phyloP scores from a whole-genome alignment of 2,888 invertebrate species.

The Drosophila cracens region DNA sequence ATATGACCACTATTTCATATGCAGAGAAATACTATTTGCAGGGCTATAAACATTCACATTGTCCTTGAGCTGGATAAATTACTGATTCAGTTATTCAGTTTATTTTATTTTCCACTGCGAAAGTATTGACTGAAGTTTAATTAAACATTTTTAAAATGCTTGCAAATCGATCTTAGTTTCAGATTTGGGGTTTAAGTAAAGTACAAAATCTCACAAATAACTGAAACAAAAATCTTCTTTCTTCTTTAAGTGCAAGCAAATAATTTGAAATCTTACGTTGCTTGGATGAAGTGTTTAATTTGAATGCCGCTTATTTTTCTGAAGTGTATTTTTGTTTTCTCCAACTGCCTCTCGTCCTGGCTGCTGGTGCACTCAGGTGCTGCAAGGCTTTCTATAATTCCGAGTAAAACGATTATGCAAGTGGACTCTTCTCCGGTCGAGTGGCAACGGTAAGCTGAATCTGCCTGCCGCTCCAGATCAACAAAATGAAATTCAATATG shows the following conservation, averaged over 20 bases:
- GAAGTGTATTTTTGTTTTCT: not conserved
- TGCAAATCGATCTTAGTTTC: no score
- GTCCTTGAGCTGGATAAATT: not conserved
- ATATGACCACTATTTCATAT: not conserved
- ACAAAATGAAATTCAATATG: slow-evolving; percentile 75
- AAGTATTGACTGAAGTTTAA: not conserved
- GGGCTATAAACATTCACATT: not conserved
- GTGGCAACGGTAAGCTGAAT: slow-evolving; percentile 13
- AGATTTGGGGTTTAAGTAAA: no score
- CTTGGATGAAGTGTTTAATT: not conserved
- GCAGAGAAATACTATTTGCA: not conserved
- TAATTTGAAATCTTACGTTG: not conserved
- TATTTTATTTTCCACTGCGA: not conserved
- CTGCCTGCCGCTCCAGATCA: slow-evolving; percentile 54
- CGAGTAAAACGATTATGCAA: slow-evolving; percentile 73
- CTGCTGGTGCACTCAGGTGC: slow-evolving; percentile 62
- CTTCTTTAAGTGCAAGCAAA: not conserved
- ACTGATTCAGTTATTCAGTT: no score
- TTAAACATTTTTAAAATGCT: no score
- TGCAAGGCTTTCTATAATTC: slow-evolving; percentile 77
- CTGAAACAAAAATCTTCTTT: not conserved
- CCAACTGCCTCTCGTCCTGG: not conserved
- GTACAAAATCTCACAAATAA: not conserved
- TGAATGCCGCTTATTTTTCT: not conserved
- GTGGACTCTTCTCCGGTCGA: slow-evolving; percentile 34